phyloP scores from a whole-genome alignment of 2,888 invertebrate species.

The Caenorhabditis angaria region DNA sequence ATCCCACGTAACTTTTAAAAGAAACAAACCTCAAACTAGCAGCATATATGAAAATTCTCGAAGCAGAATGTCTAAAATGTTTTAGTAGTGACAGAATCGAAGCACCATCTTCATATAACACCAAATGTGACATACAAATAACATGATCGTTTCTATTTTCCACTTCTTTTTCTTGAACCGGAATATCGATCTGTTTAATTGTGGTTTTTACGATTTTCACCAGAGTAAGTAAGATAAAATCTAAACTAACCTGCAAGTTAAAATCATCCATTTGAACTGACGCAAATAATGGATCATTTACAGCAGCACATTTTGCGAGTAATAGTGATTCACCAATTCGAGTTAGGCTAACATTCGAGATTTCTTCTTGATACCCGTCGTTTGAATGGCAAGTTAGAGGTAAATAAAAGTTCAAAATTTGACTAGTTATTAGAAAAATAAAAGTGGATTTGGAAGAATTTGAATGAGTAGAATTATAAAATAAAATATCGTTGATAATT shows the following conservation, averaged over 20 bases:
- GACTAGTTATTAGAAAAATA: constrained; percentile 37
- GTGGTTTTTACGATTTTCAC: too few relatives aligned
- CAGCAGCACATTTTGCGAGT: constrained; percentile 25
- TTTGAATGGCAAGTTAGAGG: constrained; percentile 38
- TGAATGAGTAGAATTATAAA: constrained; percentile 38
- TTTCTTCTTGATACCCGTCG: constrained; percentile 26
- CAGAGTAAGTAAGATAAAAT: neutral
- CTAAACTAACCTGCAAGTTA: constrained; percentile 18
- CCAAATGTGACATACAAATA: constrained; percentile 39
- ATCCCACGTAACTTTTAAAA: too few relatives aligned
- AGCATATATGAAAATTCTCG: constrained; percentile 36
- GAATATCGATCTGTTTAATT: constrained; percentile 34
- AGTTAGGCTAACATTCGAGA: constrained; percentile 29
- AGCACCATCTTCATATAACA: constrained; percentile 41
- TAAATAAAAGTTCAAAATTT: constrained; percentile 30
- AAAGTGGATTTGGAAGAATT: constrained; percentile 17
- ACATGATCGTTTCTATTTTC: constrained; percentile 24
- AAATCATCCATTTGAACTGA: constrained; percentile 35
- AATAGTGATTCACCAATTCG: constrained; percentile 31
- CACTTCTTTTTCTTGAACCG: constrained; percentile 7
- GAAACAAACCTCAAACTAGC: constrained; percentile 31
- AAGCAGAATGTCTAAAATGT: constrained; percentile 29
- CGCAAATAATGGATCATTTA: constrained; percentile 33
- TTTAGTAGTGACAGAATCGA: constrained; percentile 34
- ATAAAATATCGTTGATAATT: constrained; percentile 32